phyloP scores from a whole-genome alignment of 2,113 vertebrate genomes.

The Ageneiosus marmoratus region DNA sequence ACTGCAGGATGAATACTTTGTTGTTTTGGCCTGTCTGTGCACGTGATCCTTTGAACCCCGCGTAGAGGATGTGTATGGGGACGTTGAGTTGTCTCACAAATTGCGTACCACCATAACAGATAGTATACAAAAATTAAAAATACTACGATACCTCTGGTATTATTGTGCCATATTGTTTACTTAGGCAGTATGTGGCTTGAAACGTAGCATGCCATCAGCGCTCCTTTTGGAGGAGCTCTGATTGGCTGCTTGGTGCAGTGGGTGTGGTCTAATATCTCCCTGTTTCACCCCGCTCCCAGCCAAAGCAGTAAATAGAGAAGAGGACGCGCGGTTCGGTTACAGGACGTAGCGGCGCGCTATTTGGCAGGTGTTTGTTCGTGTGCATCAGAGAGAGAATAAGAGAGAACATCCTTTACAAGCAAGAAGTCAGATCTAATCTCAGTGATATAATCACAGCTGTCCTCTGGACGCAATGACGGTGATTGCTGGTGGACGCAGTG shows the following conservation, averaged over 20 bases:
- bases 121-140: not conserved
- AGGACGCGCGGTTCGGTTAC: not conserved
- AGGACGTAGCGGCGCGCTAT: slow-evolving; percentile 45
- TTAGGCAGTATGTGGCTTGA: not conserved
- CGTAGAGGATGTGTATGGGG: not conserved
- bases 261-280: slow-evolving; percentile 29
- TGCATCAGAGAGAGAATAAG: slow-evolving; percentile 62
- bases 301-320: slow-evolving; percentile 15
- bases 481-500: slow-evolving; percentile 37
- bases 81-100: not conserved
- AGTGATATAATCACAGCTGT: not conserved
- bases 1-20: slow-evolving; percentile 31
- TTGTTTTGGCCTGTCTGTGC: slow-evolving; percentile 27
- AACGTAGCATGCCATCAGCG: slow-evolving; percentile 13
- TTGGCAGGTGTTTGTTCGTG: not conserved
- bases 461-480: slow-evolving; percentile 54
- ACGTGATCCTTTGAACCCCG: not conserved
- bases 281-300: not conserved
- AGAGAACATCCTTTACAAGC: not conserved
- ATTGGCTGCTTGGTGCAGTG: slow-evolving; percentile 37
- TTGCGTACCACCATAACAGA: not conserved
- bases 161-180: not conserved
- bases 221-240: slow-evolving; percentile 4
- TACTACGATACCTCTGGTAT: slow-evolving; percentile 41
- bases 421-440: not conserved